phyloP scores from a whole-genome alignment of 2,888 invertebrate species.

The Drepana falcataria region DNA sequence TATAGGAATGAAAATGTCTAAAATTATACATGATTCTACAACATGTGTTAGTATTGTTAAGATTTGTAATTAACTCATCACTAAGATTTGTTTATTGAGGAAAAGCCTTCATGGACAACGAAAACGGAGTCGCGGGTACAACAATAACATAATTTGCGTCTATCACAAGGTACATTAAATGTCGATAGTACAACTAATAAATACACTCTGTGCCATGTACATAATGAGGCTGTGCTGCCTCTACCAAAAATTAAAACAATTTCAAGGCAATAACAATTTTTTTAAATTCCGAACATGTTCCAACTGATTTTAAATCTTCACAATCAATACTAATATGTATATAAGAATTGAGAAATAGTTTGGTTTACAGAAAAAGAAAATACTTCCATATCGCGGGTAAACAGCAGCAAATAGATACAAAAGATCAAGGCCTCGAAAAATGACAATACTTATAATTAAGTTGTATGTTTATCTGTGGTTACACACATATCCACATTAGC shows the following conservation, averaged over 20 bases:
- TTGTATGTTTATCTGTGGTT: slow-evolving; percentile 4
- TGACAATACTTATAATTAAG: no score
- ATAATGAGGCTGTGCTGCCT: background rate
- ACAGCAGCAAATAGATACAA: no score
- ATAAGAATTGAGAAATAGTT: no score
- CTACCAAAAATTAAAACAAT: background rate
- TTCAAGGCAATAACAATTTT: no score
- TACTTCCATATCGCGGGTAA: no score
- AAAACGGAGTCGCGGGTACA: background rate
- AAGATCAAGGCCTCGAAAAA: no score
- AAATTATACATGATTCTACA: no score
- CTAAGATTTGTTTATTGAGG: no score
- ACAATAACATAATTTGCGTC: background rate
- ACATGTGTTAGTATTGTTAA: no score
- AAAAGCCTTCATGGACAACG: no score
- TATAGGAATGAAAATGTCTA: background rate
- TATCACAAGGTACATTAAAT: background rate
- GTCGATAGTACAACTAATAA: background rate
- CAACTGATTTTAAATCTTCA: background rate
- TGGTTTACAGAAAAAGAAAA: no score
- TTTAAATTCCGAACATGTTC: background rate
- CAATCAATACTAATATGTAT: background rate
- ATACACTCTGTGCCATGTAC: background rate
- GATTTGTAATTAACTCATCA: no score
- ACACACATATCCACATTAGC: slow-evolving; percentile 70